Conservation (phyloP, 2,113 vertebrate genomes). For the Oreotrochilus melanogaster region DNA sequence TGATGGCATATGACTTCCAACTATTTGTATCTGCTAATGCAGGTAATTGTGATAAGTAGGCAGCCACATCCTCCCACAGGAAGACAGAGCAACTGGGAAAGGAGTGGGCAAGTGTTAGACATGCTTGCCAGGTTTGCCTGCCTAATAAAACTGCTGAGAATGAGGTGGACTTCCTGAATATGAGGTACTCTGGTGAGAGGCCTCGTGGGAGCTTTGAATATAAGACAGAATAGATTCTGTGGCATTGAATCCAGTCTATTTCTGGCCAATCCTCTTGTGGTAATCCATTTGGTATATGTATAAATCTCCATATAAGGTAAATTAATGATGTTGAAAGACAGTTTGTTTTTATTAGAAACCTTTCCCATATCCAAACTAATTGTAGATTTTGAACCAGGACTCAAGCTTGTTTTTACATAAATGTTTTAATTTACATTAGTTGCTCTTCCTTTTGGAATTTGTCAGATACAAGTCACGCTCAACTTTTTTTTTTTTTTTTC, state of each 20-base stretch:
- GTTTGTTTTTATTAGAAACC: neutral
- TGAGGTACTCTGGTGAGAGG: neutral
- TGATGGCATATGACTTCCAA: neutral
- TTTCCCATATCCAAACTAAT: neutral
- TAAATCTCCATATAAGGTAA: neutral
- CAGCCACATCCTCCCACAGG: rapidly evolving
- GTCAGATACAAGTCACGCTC: neutral
- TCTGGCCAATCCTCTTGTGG: neutral
- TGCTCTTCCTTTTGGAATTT: neutral
- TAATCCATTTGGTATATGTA: neutral
- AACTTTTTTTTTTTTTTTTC: neutral
- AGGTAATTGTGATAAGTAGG: neutral
- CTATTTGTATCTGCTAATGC: neutral
- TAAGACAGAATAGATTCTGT: neutral
- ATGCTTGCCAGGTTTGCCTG: neutral
- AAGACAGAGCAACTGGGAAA: neutral
- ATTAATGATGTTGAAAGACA: neutral
- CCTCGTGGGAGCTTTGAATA: neutral
- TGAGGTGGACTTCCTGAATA: neutral
- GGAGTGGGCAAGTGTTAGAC: neutral
- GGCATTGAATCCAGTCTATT: neutral
- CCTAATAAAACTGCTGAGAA: neutral
- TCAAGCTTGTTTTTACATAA: neutral
- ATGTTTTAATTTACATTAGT: neutral
- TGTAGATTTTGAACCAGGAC: neutral